These are phyloP conservation scores for Cheilosia pagana DNA, from an alignment of 2,888 invertebrate species.

Conservation along the genomic window DNA sequence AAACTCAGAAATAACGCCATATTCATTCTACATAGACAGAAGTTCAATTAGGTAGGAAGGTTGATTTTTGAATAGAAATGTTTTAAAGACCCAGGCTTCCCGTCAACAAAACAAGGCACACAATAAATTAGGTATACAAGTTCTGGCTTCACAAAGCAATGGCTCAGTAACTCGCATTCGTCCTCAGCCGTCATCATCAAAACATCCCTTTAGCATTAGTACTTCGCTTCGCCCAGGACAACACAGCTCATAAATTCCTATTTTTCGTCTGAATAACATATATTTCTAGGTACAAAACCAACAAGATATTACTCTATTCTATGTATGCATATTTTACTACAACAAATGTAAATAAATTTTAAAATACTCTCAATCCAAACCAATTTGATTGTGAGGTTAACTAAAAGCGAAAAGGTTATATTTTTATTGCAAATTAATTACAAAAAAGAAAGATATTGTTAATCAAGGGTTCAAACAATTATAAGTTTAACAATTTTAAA, in stretches of 20 bases:
- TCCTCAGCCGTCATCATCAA: constrained; percentile 40
- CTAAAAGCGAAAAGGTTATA: constrained; percentile 22
- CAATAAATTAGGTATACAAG: neutral
- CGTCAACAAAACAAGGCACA: too few species aligned
- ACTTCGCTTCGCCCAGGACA: constrained; percentile 18
- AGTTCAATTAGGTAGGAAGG: too few species aligned
- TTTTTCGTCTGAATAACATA: constrained; percentile 40
- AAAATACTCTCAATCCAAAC: constrained; percentile 65
- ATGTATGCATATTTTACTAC: constrained; percentile 44
- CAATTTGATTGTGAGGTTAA: constrained; percentile 65
- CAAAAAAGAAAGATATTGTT: constrained; percentile 35
- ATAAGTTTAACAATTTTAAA: constrained; percentile 51
- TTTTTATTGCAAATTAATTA: constrained; percentile 19
- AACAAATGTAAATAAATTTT: constrained; percentile 68
- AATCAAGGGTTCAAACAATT: constrained; percentile 53
- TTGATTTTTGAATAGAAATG: too few species aligned
- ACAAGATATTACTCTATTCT: constrained; percentile 54
- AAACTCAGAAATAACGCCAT: too few species aligned
- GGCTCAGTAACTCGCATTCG: constrained; percentile 36
- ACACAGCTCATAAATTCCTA: constrained; percentile 39
- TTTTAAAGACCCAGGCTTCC: too few species aligned
- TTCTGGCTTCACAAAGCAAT: constrained; percentile 1
- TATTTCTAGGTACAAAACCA: constrained; percentile 65
- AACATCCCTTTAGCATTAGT: constrained; percentile 17
- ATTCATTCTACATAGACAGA: too few species aligned